Evolutionary conservation across 2,797 vertebrate species (phyloP), one percentile per base, ranked within the genome.

Genomic region (Sebastes hopkinsi): DNA sequence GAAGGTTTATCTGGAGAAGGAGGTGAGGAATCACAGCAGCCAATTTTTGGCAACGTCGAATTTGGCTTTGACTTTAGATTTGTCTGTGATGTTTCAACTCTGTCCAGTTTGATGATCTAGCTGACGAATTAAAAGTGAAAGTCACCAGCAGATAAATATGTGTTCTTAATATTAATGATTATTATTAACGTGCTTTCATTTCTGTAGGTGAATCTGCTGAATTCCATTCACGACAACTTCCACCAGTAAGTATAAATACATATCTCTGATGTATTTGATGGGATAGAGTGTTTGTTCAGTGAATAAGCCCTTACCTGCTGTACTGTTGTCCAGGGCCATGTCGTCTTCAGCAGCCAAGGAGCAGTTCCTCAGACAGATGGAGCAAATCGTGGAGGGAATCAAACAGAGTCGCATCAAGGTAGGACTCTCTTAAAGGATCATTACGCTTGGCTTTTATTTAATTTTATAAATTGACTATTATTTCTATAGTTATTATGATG

Each of bases 301-400:
- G n/a, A 61, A 55, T 56, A 4, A 30, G 20, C 8, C 12, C 16
- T 77, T 14, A 83, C 3, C 10, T 52, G 3, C 10, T 67, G 23
- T 69, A 4, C 3, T 61, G 16, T 42, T 36, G 84, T 95, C 38
- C 88, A 99, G 98, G 91, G 99, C 98, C 55, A 99, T 99, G 99
- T 96, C 98, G 0, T 99, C 98, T 0, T 94, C 97, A 11, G 95
- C 97, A 59, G 94, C 97, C 46, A 98, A 96, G 84, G 99, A 99
- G 67, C 98, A 99, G 94, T 99, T 99, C 90, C 93, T 99, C 69
- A 93, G 98, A 69, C 99, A 99, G 94, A 98, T 99, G 98, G 99
- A 99, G 82, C 98, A 99, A 93, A 99, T 99, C 3, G 99, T 99
- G 64, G 98, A 99, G 91, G 99, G 99, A 81, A 99, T 99, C 94